Evolutionary conservation across 2,797 vertebrate species (phyloP).

Genomic region (Rhynchotus rufescens): DNA sequence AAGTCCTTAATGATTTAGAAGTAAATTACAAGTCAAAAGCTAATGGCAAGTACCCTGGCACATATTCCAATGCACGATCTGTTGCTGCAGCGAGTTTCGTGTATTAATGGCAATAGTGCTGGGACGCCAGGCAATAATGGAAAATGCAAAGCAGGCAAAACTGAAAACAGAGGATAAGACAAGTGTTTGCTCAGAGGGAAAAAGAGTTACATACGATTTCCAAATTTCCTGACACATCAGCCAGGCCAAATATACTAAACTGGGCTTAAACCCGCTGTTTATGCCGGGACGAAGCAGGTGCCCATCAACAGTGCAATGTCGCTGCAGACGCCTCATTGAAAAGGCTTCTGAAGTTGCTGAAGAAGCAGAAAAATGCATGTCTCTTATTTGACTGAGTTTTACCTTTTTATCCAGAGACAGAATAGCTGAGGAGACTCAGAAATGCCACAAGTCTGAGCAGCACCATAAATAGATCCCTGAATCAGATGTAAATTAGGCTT

Average conservation of each 20-base stretch:
- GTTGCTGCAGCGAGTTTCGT: background rate
- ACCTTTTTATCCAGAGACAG: conserved; percentile 51
- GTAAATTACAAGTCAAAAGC: background rate
- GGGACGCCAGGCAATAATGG: background rate
- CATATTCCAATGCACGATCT: too few relatives aligned
- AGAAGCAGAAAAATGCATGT: conserved; percentile 53
- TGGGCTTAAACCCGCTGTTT: background rate
- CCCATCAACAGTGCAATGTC: background rate
- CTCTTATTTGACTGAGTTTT: conserved; percentile 54
- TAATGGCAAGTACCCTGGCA: background rate
- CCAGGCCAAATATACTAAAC: background rate
- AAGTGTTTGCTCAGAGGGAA: background rate
- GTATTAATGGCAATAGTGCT: too few relatives aligned
- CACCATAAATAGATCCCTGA: conserved; percentile 34
- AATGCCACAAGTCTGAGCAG: background rate
- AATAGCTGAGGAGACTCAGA: conserved; percentile 11
- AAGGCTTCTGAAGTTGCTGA: conserved; percentile 57
- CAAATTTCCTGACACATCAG: background rate
- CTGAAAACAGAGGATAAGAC: background rate
- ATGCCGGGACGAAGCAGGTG: conserved; percentile 12
- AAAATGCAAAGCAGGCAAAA: background rate
- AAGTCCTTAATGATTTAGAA: background rate
- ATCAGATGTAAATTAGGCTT: conserved; percentile 43
- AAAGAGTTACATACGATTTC: background rate
- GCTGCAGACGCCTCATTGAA: background rate